Evolutionary conservation across 2,113 vertebrate species (phyloP), one percentile per base, ranked within the genome.

Genomic region (Smithornis capensis): DNA sequence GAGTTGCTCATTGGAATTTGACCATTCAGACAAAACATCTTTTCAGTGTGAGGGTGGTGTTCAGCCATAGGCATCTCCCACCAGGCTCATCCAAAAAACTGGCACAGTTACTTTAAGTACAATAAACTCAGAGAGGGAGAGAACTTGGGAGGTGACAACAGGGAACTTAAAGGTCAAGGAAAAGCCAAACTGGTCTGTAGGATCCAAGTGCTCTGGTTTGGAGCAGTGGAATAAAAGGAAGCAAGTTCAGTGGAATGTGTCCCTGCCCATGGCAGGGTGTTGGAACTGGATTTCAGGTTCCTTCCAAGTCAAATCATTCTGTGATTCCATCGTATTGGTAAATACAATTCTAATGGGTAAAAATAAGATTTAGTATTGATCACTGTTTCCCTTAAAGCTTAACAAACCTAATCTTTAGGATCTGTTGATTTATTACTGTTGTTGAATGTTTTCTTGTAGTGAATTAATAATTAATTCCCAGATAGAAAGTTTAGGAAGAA

Each of bases 291-390:
- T 17, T 21, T 13, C 9, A 31, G 62, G 38, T 31, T 28, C 62
- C 19, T 64, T 75, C 33, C 77, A n/a, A n/a, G 60, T 37, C 69
- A 75, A 12, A 75, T 24, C 13, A 5, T 59, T 18, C 29, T 47
- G 50, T 18, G 44, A 37, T 73, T 33, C 50, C 2, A 1, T n/a
- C 3, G 15, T 18, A 3, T 7, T 24, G 52, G 16, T 62, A 49
- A 53, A 47, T 44, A 1, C 1, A 13, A 12, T 42, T 63, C 18
- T 44, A 1, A 33, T 3, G 6, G 4, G 2, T 40, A 4, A 35
- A 68, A 90, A 4, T 19, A 7, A 6, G 21, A 21, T 40, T 73
- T 3, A 6, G 7, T 59, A 13, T 59, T 1, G 1, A 27, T 67
- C 12, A 2, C 17, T 10, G 13, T 7, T 73, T 40, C 29, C 23